Base-by-base conservation (phyloP, 2,797 vertebrate genomes). In the Pseudopleuronectes americanus region DNA sequence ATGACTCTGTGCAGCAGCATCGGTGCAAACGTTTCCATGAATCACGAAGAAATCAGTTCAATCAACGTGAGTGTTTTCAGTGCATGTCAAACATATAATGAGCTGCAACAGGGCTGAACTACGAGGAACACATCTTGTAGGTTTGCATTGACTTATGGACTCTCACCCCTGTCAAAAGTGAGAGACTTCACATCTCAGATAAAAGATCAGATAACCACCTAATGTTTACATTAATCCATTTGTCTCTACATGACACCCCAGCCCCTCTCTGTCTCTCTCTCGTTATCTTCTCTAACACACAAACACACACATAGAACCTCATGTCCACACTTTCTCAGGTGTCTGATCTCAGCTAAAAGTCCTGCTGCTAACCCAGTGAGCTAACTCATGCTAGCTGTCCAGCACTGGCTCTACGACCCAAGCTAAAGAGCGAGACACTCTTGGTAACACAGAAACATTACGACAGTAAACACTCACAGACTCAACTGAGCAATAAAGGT, bases 1-100 rank as follows among this genome's bases (percentile, higher is more conserved):
- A 99, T 98, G 87, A 48, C 80, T 93, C 81, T 58, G 17, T 4
- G 3, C 13, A 57, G 14, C 8, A 73, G 0, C 3, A 16, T 22
- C 4, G 22, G 8, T 60, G 16, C 8, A 55, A 17, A 26, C 56
- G 36, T 16, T 36, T 19, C 55, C 55, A 31, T 55, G 28, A 31
- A 4, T 16, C 3, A 17, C 14, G 28, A 19, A 8, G 3, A 6
- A 19, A 23, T 16, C 2, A 14, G 2, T 5, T 17, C 3, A 33
- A 41, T 45, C 28, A 28, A 28, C 5, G 26, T 28, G 33, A 36
- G 2, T 7, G 2, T 10, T 2, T 36, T 36, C 33, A 38, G 36
- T 12, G 36, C 36, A 38, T 8, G 31, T 33, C 8, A 33, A 9
- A 3, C 31, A 33, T 33, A 33, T 10, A 9, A 33, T 33, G 8